Conservation (phyloP, 2,888 invertebrate genomes). For the Dynastes grantii region DNA sequence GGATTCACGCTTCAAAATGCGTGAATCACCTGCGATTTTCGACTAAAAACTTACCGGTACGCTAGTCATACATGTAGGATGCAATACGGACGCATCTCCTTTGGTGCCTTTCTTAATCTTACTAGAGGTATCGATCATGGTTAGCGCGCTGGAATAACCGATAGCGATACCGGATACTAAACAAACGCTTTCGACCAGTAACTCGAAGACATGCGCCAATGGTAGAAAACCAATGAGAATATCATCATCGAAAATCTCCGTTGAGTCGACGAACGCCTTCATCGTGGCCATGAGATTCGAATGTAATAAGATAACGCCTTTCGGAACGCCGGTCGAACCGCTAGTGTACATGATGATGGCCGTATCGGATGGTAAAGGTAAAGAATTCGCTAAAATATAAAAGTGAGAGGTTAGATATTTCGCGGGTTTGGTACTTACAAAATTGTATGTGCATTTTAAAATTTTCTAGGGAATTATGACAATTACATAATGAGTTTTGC, state of each 20-base stretch:
- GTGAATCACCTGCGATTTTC: too few relatives aligned
- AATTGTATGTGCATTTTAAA: too few relatives aligned
- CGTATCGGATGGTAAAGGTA: constrained; percentile 83
- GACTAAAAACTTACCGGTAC: constrained; percentile 84
- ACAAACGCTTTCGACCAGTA: constrained; percentile 92
- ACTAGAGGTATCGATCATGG: constrained; percentile 92
- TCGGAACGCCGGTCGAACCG: constrained; percentile 96
- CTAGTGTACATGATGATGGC: constrained; percentile 99
- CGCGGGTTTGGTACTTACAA: too few relatives aligned
- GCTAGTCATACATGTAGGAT: constrained; percentile 95
- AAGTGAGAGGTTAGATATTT: background rate
- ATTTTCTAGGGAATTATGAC: too few relatives aligned
- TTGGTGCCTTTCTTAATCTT: constrained; percentile 96
- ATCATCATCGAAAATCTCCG: constrained; percentile 82
- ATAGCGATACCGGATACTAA: constrained; percentile 90
- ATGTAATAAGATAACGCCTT: constrained; percentile 90
- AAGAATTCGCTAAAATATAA: constrained; percentile 72
- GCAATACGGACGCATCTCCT: constrained; percentile 93
- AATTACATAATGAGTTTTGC: too few relatives aligned
- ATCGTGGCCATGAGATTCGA: constrained; percentile 87
- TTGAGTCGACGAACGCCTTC: constrained; percentile 86
- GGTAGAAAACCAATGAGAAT: constrained; percentile 96
- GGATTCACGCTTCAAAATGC: too few relatives aligned
- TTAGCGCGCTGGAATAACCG: constrained; percentile 96
- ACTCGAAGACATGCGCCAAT: constrained; percentile 96